Base-by-base conservation (phyloP, 2,797 vertebrate species). In the Melanotaenia parkinsoni region DNA sequence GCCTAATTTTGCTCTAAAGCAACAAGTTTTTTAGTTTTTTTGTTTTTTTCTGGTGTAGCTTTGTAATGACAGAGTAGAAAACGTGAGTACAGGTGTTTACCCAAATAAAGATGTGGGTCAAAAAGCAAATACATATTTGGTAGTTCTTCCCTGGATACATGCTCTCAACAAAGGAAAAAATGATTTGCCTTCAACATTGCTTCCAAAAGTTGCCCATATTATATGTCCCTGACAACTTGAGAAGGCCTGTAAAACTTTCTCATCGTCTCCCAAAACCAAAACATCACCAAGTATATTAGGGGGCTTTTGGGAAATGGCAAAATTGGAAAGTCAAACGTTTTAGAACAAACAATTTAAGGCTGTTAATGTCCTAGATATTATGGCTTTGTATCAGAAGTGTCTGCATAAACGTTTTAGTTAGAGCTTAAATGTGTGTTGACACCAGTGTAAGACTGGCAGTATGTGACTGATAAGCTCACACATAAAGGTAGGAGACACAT, bases 331-430 rank as follows among this genome's bases (percentile, higher is more conserved):
- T 7, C 28, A 43, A 9, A 28, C 4, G 10, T 28, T 51, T 74
- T 9, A 56, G 28, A 63, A 35, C 65, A 28, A 28, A 56, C 16
- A 65, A 58, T 72, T 76, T 81, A 86, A 82, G 77, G 76, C 77
- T 78, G 66, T 76, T 28, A 61, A 71, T 69, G 56, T 22, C 75
- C 24, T 35, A 62, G 22, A 57, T 64, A 18, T 30, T 68, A 79
- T 76, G 2, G 77, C 38, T 69, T 82, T 53, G 3, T 59, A 22
- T 66, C 18, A 26, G 13, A 40, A 33, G 24, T 47, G 50, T 51
- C 47, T 50, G 5, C n/a, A 4, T 51, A 37, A 66, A 45, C n/a
- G 22, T 58, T 18, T 47, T 60, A 6, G 10, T 5, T 51, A 20
- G 22, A 54, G 35, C 50, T 35, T 24, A 65, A 26, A 37, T 22